phyloP scores from a whole-genome alignment of 2,113 vertebrate genomes.

The Physeter macrocephalus region DNA sequence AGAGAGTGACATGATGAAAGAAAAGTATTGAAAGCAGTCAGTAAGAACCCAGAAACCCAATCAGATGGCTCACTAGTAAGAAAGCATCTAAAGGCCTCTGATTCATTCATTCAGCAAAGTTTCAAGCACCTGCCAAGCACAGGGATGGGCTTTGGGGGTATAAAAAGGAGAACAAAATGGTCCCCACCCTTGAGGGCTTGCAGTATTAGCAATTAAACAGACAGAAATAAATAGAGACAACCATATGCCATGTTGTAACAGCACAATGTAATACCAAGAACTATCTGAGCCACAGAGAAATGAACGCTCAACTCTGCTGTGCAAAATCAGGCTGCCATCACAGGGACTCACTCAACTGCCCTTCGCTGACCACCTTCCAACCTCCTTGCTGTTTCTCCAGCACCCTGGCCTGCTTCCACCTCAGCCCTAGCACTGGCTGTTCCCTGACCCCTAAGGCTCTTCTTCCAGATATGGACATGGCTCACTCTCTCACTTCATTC shows the following conservation, averaged over 20 bases:
- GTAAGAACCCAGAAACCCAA: not conserved
- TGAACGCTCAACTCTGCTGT: not conserved
- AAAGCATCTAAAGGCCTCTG: not conserved
- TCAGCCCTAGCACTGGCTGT: no score
- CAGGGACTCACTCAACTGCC: not conserved
- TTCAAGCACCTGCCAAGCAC: not conserved
- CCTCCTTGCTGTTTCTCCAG: not conserved
- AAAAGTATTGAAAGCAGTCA: not conserved
- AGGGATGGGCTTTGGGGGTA: not conserved
- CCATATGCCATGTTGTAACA: not conserved
- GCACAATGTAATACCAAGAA: not conserved
- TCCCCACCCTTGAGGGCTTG: not conserved
- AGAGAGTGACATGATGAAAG: not conserved
- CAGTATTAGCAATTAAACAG: not conserved
- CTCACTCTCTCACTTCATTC: not conserved
- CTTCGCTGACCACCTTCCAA: not conserved
- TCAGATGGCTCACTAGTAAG: not conserved
- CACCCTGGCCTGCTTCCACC: not conserved
- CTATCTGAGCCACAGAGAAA: not conserved
- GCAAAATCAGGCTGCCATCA: not conserved
- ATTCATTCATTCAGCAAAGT: constrained; percentile 15
- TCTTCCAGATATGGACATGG: not conserved
- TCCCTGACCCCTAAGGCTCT: not conserved
- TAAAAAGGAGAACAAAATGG: not conserved
- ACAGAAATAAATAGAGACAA: not conserved